Evolutionary conservation across 2,113 vertebrate species (phyloP), one percentile per base, ranked within the genome.

Genomic region (Edolisoma coerulescens): DNA sequence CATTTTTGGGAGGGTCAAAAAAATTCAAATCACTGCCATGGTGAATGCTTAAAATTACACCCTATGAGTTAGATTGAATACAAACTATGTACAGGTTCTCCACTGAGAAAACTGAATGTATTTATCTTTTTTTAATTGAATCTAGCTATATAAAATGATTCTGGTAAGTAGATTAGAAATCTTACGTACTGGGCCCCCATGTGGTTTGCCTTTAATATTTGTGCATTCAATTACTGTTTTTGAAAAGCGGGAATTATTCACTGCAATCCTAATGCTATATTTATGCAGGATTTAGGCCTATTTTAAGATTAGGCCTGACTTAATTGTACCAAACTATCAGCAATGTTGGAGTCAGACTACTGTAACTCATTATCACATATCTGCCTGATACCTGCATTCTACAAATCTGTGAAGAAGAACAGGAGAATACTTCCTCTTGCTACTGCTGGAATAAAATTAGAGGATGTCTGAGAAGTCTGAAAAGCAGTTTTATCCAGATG

Each of bases 151-250:
- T 74, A 95, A 94, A 95, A 94, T 96, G 73, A 96, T 97, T 68
- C 88, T 84, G 91, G 96, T 97, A 98, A 98, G 95, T 93, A 97
- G 96, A 98, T 98, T 98, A 98, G 94, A 97, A 97, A 87, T 95
- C 70, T 85, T 89, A 96, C 33, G 12, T 82, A 78, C 65, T 96
- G 83, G 78, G 63, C 76, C 87, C 77, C 65, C 91, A 81, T 77
- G 93, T 56, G 47, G 92, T 78, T 97, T 86, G 56, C 67, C 83
- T 96, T 81, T 94, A 95, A 96, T 93, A 95, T 89, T 65, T 89
- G 52, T 95, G 92, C 70, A 87, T 96, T 97, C 93, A 93, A 78
- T 90, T 90, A 95, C 88, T 93, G 50, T 26, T 96, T 95, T 83
- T 91, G 87, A 97, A 97, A 97, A 92, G 65, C 28, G 95, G 84